Conservation (phyloP, 64 coral and sea anemone species). For the Porites lutea region DNA sequence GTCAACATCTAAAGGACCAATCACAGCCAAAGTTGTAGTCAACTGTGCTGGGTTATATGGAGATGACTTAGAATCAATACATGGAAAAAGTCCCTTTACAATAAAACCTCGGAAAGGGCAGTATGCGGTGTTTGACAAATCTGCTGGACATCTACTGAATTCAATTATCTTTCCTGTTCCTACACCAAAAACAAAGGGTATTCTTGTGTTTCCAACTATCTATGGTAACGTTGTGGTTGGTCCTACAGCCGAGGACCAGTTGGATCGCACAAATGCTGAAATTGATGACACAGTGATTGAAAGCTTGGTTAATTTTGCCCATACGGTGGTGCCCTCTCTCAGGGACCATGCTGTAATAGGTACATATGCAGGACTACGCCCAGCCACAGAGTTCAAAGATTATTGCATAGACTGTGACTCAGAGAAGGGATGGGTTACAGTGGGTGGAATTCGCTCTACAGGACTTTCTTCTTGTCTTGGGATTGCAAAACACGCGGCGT, state of each 20-base stretch:
- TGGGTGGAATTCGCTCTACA: conserved; percentile 83
- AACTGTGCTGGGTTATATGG: conserved; percentile 88
- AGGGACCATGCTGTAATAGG: conserved; percentile 67
- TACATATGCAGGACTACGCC: conserved; percentile 77
- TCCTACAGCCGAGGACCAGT: conserved; percentile 80
- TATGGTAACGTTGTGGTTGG: conserved; percentile 84
- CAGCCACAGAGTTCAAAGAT: conserved; percentile 72
- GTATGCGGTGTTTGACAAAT: conserved; percentile 78
- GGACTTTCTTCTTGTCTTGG: conserved; percentile 86
- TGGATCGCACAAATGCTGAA: conserved; percentile 45
- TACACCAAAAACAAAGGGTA: conserved; percentile 68
- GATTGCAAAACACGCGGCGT: conserved; percentile 69
- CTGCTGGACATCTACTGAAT: conserved; percentile 64
- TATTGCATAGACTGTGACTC: conserved; percentile 68
- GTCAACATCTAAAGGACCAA: conserved; percentile 30
- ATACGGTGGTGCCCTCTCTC: conserved; percentile 51
- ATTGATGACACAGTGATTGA: conserved; percentile 54
- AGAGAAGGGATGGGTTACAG: conserved; percentile 65
- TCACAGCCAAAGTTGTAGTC: conserved; percentile 68
- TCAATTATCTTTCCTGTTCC: conserved; percentile 79
- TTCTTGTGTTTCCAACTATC: conserved; percentile 69
- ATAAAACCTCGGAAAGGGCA: conserved; percentile 87
- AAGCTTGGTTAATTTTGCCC: conserved; percentile 48
- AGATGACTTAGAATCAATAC: conserved; percentile 62
- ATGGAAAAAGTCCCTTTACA: conserved; percentile 71